Evolutionary conservation across 1,140 invertebrate species (phyloP).

Genomic region (Rhagoletis pomonella): DNA sequence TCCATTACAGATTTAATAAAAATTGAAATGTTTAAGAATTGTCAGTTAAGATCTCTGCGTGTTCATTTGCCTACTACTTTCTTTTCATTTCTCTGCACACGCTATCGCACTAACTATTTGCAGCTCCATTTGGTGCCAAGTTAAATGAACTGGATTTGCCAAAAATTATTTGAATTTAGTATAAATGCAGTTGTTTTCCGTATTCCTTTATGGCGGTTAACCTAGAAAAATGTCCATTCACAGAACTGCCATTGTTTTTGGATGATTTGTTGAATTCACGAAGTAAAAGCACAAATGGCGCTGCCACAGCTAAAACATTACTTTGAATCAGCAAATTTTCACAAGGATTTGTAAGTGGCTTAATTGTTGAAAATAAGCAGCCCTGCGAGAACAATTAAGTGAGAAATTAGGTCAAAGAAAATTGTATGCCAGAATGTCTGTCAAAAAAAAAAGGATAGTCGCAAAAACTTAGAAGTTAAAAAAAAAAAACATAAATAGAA

Average conservation of each 20-base stretch:
- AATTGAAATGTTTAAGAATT: no score
- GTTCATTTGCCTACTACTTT: not conserved
- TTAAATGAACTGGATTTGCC: slow-evolving; percentile 23
- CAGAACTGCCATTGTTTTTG: slow-evolving; percentile 33
- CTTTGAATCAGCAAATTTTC: slow-evolving; percentile 16
- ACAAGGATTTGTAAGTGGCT: no score
- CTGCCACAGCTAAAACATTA: not conserved
- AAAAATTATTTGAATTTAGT: slow-evolving; percentile 22
- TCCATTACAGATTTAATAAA: no score
- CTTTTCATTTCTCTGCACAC: not conserved
- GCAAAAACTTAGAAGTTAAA: no score
- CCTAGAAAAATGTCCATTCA: not conserved
- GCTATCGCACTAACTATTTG: not conserved
- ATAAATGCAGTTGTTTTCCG: slow-evolving; percentile 23
- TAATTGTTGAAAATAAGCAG: no score
- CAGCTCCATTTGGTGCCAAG: not conserved
- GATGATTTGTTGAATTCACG: slow-evolving; percentile 27
- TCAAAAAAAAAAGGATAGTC: no score
- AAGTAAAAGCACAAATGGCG: not conserved
- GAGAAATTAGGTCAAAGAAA: no score
- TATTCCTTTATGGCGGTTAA: slow-evolving; percentile 27
- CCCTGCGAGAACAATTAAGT: no score
- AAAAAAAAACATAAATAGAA: no score
- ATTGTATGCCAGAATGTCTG: no score
- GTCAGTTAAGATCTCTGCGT: no score